Evolutionary conservation across 2,888 invertebrate species (phyloP).

Genomic region (Pyrrhia umbra): DNA sequence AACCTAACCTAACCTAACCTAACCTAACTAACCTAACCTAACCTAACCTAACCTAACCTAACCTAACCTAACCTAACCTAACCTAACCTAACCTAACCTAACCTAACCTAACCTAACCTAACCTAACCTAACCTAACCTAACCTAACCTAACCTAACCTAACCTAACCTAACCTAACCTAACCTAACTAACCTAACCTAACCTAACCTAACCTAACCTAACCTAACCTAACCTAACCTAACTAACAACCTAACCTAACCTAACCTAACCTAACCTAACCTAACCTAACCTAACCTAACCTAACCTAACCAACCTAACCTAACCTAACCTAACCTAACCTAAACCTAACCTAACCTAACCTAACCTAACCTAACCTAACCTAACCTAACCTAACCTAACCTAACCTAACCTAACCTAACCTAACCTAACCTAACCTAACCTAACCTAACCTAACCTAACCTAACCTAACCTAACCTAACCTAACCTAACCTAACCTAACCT

Average conservation of each 20-base stretch:
- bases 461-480: conserved; percentile 2
- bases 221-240: conserved; percentile 1
- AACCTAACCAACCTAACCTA: background rate
- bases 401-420: conserved; percentile 1
- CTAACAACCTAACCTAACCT: conserved; percentile 3
- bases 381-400: background rate
- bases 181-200: conserved; percentile 41
- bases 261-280: conserved; percentile 1
- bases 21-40: conserved; percentile 58
- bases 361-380: background rate
- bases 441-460: background rate
- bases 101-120: conserved; percentile 51
- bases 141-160: conserved; percentile 14
- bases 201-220: conserved; percentile 18
- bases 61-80: conserved; percentile 43
- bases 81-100: conserved; percentile 36
- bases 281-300: conserved; percentile 2
- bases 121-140: conserved; percentile 43
- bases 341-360: background rate
- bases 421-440: conserved; percentile 1
- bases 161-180: conserved; percentile 39
- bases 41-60: conserved; percentile 48
- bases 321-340: background rate
- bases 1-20: conserved; percentile 56
- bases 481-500: conserved; percentile 1